Evolutionary conservation across 2,888 invertebrate genomes (phyloP).

Genomic region (Pheosia gnoma): DNA sequence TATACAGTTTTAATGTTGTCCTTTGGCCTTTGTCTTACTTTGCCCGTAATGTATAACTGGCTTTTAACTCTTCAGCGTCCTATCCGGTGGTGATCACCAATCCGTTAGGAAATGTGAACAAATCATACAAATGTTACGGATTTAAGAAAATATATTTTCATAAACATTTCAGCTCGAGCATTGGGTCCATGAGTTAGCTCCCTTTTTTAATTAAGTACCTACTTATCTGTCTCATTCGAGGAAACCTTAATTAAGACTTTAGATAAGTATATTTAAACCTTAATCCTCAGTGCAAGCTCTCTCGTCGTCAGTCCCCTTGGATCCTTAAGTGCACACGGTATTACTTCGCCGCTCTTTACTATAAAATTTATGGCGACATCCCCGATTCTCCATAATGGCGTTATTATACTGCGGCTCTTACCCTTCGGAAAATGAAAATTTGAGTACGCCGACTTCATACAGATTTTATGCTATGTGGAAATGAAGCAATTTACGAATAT

Average conservation of each 20-base stretch:
- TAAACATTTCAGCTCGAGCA: not conserved
- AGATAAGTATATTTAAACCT: conserved; percentile 5
- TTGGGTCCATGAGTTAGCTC: not conserved
- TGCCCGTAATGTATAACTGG: too few relatives aligned
- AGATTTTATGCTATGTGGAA: conserved; percentile 37
- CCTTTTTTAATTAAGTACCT: not conserved
- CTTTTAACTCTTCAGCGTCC: too few relatives aligned
- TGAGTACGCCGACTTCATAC: conserved; percentile 38
- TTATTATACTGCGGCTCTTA: conserved; percentile 49
- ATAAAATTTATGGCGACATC: conserved; percentile 53
- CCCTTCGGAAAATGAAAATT: conserved; percentile 51
- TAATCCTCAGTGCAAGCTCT: conserved; percentile 13
- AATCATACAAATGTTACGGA: not conserved
- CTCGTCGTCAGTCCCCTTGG: conserved; percentile 28
- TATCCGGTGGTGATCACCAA: too few relatives aligned
- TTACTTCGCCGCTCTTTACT: conserved; percentile 49
- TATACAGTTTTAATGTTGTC: not conserved
- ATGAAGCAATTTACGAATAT: conserved; percentile 30
- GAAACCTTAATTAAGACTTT: conserved; percentile 14
- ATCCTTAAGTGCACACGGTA: conserved; percentile 38
- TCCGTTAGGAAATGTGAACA: too few relatives aligned
- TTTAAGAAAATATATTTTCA: not conserved
- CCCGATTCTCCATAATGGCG: conserved; percentile 53
- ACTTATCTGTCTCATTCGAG: not conserved
- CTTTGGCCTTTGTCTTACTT: too few relatives aligned